phyloP scores from a whole-genome alignment of 2,888 invertebrate species.

The Erebia ligea region DNA sequence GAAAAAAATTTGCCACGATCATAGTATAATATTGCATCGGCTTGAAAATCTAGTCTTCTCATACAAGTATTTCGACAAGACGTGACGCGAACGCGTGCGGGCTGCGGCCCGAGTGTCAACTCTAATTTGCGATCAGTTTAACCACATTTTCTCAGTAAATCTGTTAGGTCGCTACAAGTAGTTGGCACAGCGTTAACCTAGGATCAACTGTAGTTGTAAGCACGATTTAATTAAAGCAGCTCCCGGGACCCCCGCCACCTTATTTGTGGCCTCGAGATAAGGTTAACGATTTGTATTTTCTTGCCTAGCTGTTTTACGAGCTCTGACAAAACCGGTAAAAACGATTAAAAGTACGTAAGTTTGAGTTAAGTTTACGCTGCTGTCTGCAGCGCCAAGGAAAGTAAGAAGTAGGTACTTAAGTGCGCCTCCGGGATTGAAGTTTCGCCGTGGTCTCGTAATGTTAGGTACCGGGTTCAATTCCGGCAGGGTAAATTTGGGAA shows the following conservation, averaged over 20 bases:
- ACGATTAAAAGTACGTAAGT: background rate
- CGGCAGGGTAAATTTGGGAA: too few species aligned
- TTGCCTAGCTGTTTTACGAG: constrained; percentile 1
- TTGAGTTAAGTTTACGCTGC: too few species aligned
- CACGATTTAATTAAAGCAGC: constrained; percentile 36
- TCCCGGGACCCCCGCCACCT: constrained; percentile 30
- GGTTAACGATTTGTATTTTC: constrained; percentile 17
- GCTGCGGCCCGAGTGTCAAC: background rate
- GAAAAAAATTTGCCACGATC: too few species aligned
- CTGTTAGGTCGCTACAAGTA: constrained; percentile 32
- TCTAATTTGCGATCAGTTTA: background rate
- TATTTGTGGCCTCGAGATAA: constrained; percentile 36
- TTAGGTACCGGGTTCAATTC: too few species aligned
- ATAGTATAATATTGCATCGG: too few species aligned
- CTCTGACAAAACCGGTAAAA: background rate
- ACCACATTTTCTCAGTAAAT: constrained; percentile 34
- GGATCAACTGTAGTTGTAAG: constrained; percentile 32
- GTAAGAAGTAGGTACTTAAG: too few species aligned
- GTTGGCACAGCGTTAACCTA: constrained; percentile 34
- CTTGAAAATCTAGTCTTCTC: too few species aligned
- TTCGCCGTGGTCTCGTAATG: too few species aligned
- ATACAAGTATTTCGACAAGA: too few species aligned
- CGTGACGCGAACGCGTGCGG: background rate
- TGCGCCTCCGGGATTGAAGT: too few species aligned
- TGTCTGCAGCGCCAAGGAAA: too few species aligned